A percentile compares a stretch with the other conserved stretches of the same genome.
Conservation (phyloP, 1,140 invertebrate genomes). For the Lanistes nyassanus region DNA sequence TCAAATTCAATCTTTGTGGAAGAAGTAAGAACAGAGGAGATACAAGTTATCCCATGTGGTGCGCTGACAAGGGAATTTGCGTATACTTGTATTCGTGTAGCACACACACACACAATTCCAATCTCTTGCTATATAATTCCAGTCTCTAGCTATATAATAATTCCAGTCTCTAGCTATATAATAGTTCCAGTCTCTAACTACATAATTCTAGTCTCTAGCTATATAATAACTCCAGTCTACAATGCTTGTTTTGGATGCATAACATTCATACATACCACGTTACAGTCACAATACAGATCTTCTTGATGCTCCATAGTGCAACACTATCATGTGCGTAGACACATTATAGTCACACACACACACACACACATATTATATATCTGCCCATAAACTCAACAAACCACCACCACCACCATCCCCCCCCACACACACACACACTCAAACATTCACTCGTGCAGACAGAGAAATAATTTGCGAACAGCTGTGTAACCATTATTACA, state of each 20-base stretch:
- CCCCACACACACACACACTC: slow-evolving; percentile 8
- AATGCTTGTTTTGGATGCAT: not conserved
- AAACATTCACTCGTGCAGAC: not conserved
- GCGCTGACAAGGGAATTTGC: not conserved
- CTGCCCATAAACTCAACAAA: not conserved
- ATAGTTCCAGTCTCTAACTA: too few relatives aligned
- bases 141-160: not conserved
- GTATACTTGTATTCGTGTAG: not conserved
- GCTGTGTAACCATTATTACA: not conserved
- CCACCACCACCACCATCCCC: not conserved
- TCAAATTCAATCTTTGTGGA: too few relatives aligned
- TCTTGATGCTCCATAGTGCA: too few relatives aligned
- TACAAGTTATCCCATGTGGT: not conserved
- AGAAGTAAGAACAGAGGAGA: too few relatives aligned
- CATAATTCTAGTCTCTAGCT: too few relatives aligned
- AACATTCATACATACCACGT: not conserved
- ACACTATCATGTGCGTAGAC: too few relatives aligned
- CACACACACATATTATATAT: not conserved
- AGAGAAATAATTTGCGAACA: not conserved
- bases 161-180: not conserved
- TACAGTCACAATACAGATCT: not conserved
- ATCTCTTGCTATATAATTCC: too few relatives aligned
- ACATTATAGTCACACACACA: slow-evolving; percentile 8
- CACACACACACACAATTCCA: too few relatives aligned
- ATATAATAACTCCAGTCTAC: not conserved